These are phyloP conservation scores for Pelochelys cantorii DNA, from an alignment of 2,797 vertebrate species.

Conservation along the genomic window DNA sequence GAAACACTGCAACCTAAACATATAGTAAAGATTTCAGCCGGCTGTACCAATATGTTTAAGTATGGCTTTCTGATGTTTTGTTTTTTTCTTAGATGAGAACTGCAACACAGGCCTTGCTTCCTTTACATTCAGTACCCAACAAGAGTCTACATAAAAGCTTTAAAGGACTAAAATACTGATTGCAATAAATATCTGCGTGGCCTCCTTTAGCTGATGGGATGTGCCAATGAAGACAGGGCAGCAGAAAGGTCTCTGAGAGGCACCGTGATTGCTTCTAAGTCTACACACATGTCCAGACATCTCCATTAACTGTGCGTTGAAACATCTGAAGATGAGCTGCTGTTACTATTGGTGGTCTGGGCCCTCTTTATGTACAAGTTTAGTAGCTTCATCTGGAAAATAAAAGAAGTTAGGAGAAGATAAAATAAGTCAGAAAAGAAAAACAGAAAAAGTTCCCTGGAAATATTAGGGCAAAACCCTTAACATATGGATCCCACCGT, in stretches of 20 bases:
- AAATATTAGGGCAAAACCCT: neutral
- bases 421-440: neutral
- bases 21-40: constrained; percentile 66
- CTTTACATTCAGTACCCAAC: constrained; percentile 84
- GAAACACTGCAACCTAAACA: constrained; percentile 54
- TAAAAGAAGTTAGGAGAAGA: constrained; percentile 1
- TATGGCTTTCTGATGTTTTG: constrained; percentile 72
- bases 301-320: constrained; percentile 95
- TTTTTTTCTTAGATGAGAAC: constrained; percentile 56
- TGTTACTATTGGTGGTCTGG: constrained; percentile 98
- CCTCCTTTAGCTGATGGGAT: constrained; percentile 76
- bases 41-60: constrained; percentile 64
- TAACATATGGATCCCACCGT: accelerated
- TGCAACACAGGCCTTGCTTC: constrained; percentile 80
- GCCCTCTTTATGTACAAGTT: constrained; percentile 99
- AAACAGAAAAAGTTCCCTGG: neutral
- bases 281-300: constrained; percentile 71
- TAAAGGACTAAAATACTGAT: constrained; percentile 87
- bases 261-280: constrained; percentile 77
- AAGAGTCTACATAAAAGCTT: constrained; percentile 83
- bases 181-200: constrained; percentile 83
- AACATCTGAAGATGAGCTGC: constrained; percentile 97
- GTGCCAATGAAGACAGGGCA: constrained; percentile 70
- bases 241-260: constrained; percentile 82
- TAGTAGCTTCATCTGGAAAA: constrained; percentile 95